phyloP scores from a whole-genome alignment of 2,888 invertebrate genomes.

The Automeris io region DNA sequence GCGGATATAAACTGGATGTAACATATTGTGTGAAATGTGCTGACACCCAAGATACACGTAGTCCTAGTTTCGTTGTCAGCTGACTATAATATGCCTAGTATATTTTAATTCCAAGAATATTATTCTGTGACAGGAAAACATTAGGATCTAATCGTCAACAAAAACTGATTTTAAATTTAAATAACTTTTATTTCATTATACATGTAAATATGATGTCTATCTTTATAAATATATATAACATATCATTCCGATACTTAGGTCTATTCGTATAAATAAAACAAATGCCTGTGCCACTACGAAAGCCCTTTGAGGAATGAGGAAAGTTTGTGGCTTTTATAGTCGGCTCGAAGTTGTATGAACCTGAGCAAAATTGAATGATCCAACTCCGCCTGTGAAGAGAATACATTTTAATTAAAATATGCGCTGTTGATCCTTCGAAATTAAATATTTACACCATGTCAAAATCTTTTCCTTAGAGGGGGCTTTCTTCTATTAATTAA shows the following conservation, averaged over 20 bases:
- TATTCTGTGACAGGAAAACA: no score
- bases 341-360: slow-evolving; percentile 95
- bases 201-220: background rate
- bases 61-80: no score
- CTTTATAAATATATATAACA: slow-evolving; percentile 1
- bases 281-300: slow-evolving; percentile 29
- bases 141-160: background rate
- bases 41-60: no score
- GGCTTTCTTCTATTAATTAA: no score
- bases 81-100: no score
- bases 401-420: slow-evolving; percentile 13
- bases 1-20: no score
- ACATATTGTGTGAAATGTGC: no score
- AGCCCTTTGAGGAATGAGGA: slow-evolving; percentile 79
- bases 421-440: background rate
- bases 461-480: no score
- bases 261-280: slow-evolving; percentile 10
- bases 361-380: slow-evolving; percentile 93
- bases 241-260: background rate
- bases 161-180: background rate
- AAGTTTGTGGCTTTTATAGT: slow-evolving; percentile 93
- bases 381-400: slow-evolving; percentile 85
- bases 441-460: slow-evolving; percentile 3
- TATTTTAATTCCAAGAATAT: no score
- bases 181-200: slow-evolving; percentile 2